Evolutionary conservation across 2,113 vertebrate species (phyloP).

Genomic region (Aegypius monachus): DNA sequence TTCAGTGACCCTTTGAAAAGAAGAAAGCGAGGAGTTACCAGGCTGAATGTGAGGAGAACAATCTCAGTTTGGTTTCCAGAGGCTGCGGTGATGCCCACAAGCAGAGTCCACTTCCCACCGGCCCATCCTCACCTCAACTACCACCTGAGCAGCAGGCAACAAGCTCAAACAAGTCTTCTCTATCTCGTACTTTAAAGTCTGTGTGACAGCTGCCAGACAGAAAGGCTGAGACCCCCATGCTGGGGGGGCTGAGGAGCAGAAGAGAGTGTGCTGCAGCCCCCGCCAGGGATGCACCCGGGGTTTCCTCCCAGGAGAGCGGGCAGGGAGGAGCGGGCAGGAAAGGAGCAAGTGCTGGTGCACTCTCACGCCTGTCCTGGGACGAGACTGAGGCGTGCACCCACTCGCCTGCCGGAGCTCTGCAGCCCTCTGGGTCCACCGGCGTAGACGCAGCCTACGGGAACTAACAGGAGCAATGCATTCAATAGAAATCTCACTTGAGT

Average conservation of each 20-base stretch:
- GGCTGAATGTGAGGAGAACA: background rate
- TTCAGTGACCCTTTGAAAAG: background rate
- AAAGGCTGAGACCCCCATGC: background rate
- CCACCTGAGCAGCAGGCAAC: background rate
- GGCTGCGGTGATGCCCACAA: background rate
- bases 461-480: background rate
- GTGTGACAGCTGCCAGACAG: accelerated
- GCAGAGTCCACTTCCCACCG: background rate
- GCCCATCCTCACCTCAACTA: background rate
- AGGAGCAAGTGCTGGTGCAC: background rate
- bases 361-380: background rate
- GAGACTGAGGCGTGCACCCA: background rate
- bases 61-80: background rate
- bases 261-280: background rate
- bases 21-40: background rate
- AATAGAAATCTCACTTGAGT: background rate
- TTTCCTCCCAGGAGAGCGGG: accelerated
- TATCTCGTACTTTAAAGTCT: background rate
- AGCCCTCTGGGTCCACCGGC: background rate
- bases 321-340: background rate
- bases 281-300: accelerated
- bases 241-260: background rate
- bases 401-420: accelerated
- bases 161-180: background rate
- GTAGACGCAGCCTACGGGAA: background rate